Evolutionary conservation across 53 echinoderm and acorn worm genomes (phyloP), one percentile per base, ranked within the genome.

Genomic region (Patiria pectinifera): DNA sequence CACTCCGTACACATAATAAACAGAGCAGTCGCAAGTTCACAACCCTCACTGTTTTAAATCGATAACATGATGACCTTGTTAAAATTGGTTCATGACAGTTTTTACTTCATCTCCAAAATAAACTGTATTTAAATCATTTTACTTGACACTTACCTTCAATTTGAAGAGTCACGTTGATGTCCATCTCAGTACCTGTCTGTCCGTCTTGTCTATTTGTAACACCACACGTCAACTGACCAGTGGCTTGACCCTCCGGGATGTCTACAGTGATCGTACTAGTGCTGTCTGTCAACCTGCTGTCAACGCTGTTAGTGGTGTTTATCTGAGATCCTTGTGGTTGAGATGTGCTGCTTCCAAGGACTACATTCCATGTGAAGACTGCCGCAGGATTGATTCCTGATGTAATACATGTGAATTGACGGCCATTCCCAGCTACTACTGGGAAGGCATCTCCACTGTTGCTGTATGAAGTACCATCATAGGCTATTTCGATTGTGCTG

Each of bases 171-270:
- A n/a, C n/a, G n/a, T 6, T 75, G 58, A 74, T 74, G 59, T 25
- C 76, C 4, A 49, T 49, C 25, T 74, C 86, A 7, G 76, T 12
- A 53, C 48, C 72, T 72, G 86, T 86, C 23, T 12, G 9, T 75
- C 75, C 76, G 22, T 86, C 86, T 86, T 86, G 76, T 48, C 86
- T 86, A 49, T 86, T 86, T 49, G 86, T 86, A 23, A 75, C 76
- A 53, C 86, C 86, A 76, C 86, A 86, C 47, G 22, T 86, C 76
- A 86, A 48, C 9, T 19, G 49, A n/a, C 24, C 48, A 45, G 59
- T 84, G 19, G 75, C 74, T 49, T 74, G 86, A 45, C 16, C 75
- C 86, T 86, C 86, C 49, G 75, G 75, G 58, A 86, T 76, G 86
- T 46, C 19, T 45, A 86, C 47, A 49, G 22, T 86, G 19, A 86